These are phyloP conservation scores for Drosophila santomea DNA, from an alignment of 1,140 invertebrate species.

Conservation along the genomic window DNA sequence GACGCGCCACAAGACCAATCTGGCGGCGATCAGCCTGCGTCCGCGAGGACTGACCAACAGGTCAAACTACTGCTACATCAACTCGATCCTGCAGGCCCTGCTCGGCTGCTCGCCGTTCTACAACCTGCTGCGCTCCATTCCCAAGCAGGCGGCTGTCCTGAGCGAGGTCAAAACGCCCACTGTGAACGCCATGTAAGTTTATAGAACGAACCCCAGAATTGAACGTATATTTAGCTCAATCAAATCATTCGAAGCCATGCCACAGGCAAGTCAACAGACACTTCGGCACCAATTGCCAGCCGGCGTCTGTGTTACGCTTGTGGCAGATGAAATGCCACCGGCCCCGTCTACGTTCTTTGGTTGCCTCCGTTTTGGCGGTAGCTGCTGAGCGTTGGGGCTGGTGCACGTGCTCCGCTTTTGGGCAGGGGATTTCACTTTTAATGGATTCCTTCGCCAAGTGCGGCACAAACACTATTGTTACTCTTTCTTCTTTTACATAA, in stretches of 20 bases:
- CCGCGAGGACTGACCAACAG: slow-evolving; percentile 95
- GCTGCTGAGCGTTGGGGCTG: slow-evolving; percentile 23
- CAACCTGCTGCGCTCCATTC: slow-evolving; percentile 92
- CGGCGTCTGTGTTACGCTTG: slow-evolving; percentile 76
- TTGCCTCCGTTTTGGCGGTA: slow-evolving; percentile 57
- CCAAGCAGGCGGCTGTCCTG: slow-evolving; percentile 86
- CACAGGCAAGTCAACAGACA: slow-evolving; percentile 82
- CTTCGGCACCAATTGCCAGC: slow-evolving; percentile 43
- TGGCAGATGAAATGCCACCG: slow-evolving; percentile 68
- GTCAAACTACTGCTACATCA: slow-evolving; percentile 98
- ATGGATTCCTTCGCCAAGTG: slow-evolving; percentile 10
- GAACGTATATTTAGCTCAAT: too few relatives aligned
- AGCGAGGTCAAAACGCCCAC: slow-evolving; percentile 92
- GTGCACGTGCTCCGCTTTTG: slow-evolving; percentile 44
- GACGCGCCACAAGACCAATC: slow-evolving; percentile 89
- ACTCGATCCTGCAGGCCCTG: slow-evolving; percentile 95
- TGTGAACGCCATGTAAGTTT: slow-evolving; percentile 91
- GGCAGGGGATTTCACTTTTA: not conserved
- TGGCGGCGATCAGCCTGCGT: slow-evolving; percentile 89
- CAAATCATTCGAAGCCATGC: not conserved
- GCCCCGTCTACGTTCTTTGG: slow-evolving; percentile 17
- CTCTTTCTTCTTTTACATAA: not conserved
- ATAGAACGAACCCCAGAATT: too few relatives aligned
- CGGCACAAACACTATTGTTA: slow-evolving; percentile 40
- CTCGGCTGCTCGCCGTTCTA: slow-evolving; percentile 97